Evolutionary conservation across 2,797 vertebrate genomes (phyloP).

Genomic region (Molossus molossus): DNA sequence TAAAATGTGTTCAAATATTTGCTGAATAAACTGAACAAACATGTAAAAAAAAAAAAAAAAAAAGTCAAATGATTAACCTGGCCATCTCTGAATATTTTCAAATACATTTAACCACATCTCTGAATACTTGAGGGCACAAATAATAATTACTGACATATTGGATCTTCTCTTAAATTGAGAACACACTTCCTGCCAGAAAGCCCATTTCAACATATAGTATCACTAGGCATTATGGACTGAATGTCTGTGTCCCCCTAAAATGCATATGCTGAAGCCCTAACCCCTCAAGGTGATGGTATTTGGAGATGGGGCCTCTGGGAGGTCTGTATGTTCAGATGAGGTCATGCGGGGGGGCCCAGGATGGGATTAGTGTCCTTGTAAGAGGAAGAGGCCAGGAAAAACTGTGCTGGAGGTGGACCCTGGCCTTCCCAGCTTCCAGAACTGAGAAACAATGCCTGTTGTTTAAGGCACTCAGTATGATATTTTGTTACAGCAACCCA

Average conservation of each 20-base stretch:
- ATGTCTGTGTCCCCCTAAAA: not conserved
- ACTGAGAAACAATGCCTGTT: not conserved
- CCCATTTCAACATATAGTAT: not conserved
- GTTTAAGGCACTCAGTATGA: not conserved
- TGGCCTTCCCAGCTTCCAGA: not conserved
- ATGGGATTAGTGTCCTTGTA: not conserved
- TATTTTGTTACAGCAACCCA: not conserved
- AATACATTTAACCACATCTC: not conserved
- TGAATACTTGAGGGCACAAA: not conserved
- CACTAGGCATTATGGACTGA: not conserved
- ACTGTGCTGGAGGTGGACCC: not conserved
- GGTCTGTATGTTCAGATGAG: not conserved
- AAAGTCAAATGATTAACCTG: not conserved
- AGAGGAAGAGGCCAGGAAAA: not conserved
- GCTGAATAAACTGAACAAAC: conserved; percentile 1
- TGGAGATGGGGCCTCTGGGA: not conserved
- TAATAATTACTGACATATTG: not conserved
- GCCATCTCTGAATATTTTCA: conserved; percentile 28
- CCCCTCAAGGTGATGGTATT: not conserved
- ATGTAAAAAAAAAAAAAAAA: not conserved
- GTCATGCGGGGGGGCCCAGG: not conserved
- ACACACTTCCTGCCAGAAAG: not conserved
- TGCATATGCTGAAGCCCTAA: not conserved
- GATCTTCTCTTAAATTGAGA: not conserved
- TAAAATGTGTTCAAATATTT: not conserved